These are phyloP conservation scores for Hydrotaea diabolus DNA, from an alignment of 2,888 invertebrate species.

Conservation along the genomic window DNA sequence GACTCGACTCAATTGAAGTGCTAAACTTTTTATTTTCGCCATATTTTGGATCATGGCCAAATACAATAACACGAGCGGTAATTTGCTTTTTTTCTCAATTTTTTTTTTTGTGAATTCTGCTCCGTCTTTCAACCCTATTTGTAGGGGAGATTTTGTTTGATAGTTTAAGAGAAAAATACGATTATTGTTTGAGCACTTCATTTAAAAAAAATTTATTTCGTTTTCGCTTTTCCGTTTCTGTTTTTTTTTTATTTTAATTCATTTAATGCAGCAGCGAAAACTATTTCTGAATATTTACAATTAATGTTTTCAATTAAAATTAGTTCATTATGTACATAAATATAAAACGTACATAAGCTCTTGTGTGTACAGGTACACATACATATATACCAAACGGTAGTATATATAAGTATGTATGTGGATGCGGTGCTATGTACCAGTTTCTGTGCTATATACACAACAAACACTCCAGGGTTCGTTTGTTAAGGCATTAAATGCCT, in stretches of 20 bases:
- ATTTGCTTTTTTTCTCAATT: slow-evolving; percentile 51
- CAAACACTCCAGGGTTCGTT: slow-evolving; percentile 58
- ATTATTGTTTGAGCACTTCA: slow-evolving; percentile 35
- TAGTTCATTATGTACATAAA: slow-evolving; percentile 48
- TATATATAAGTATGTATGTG: too few relatives aligned
- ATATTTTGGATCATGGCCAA: slow-evolving; percentile 59
- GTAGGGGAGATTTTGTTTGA: not conserved
- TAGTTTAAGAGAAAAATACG: not conserved
- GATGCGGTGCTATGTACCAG: not conserved
- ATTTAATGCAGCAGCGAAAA: slow-evolving; percentile 12
- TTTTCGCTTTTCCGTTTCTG: not conserved
- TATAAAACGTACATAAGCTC: not conserved
- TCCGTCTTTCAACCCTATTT: not conserved
- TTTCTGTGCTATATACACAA: slow-evolving; percentile 37
- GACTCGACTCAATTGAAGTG: slow-evolving; percentile 64
- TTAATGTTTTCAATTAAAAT: slow-evolving; percentile 60
- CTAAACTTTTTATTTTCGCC: slow-evolving; percentile 45
- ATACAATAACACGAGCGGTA: slow-evolving; percentile 61
- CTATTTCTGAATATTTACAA: slow-evolving; percentile 52
- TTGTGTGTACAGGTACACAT: not conserved
- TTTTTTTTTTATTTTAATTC: not conserved
- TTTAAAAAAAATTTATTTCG: slow-evolving; percentile 32
- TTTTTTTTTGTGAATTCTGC: too few relatives aligned
- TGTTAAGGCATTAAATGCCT: slow-evolving; percentile 61
- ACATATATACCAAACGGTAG: slow-evolving; percentile 2